Conservation (phyloP, 2,888 invertebrate genomes). For the Salticus scenicus region DNA sequence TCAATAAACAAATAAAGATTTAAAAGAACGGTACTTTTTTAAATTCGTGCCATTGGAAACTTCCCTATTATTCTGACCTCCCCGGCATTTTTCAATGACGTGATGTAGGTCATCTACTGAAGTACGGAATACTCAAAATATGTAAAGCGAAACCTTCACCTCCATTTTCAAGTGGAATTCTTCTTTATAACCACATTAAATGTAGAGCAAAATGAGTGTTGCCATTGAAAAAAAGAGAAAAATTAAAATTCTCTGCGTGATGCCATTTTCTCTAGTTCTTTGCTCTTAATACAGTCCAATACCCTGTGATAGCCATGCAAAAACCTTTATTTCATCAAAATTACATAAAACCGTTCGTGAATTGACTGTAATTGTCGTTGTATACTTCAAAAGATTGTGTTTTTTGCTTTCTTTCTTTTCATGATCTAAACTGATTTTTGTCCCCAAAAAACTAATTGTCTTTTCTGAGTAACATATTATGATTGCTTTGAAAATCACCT, state of each 20-base stretch:
- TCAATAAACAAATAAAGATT: too few relatives aligned
- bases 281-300: background rate
- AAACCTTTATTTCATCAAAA: background rate
- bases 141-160: slow-evolving; percentile 2
- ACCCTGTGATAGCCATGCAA: background rate
- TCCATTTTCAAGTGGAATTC: background rate
- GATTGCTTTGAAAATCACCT: too few relatives aligned
- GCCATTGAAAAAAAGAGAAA: background rate
- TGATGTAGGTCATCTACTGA: background rate
- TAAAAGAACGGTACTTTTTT: too few relatives aligned
- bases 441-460: too few relatives aligned
- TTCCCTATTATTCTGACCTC: background rate
- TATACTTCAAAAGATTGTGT: too few relatives aligned
- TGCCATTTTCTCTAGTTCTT: background rate
- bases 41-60: too few relatives aligned
- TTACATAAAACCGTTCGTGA: background rate
- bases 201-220: background rate
- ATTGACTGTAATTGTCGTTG: too few relatives aligned
- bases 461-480: too few relatives aligned
- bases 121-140: background rate
- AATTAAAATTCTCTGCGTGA: background rate
- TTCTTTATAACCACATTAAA: background rate
- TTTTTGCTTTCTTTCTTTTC: too few relatives aligned
- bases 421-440: too few relatives aligned
- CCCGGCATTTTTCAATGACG: background rate